Evolutionary conservation across 2,797 vertebrate genomes (phyloP), one percentile per base, ranked within the genome.

Genomic region (Gouania willdenowi): DNA sequence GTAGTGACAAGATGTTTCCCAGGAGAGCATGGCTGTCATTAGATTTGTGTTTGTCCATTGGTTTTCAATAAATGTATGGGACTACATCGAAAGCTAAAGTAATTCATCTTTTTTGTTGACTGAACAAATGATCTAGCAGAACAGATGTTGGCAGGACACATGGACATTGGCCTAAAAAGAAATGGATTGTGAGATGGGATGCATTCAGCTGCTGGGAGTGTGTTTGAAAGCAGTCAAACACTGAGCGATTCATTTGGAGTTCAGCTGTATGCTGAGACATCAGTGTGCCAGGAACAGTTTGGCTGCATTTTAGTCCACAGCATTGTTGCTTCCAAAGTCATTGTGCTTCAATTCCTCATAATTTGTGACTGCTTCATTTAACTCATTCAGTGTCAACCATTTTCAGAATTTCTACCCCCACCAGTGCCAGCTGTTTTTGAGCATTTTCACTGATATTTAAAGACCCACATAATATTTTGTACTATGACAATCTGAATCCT

Each of bases 31-130:
- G 68, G 75, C 65, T 73, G 56, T 52, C 66, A 75, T 70, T 71
- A 71, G 40, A 71, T 64, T 56, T 69, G 61, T 48, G 49, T 38
- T 38, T 10, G 30, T 58, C 47, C 46, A 22, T 4, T 42, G 45
- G 48, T 54, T 76, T 78, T 81, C 82, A 79, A 65, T 79, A 74
- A 75, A 38, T 45, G 35, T 49, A 62, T 37, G 43, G 60, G 67
- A 79, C 71, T 61, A 45, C 34, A 47, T 41, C 37, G 41, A 50
- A 19, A 6, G 27, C 21, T 30, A 10, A 25, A 55, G 67, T 60
- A 13, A 72, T 77, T 72, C 47, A 61, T 73, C 59, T 41, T 41
- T 65, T 47, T 34, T 38, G 60, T 47, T 43, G 26, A 49, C 17
- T 61, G 57, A 79, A 67, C 66, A 69, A 65, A 72, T 41, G 55